Percentiles rank a stretch among this genome's conserved stretches.
phyloP scores from a whole-genome alignment of 2,797 vertebrate genomes.

The Masticophis lateralis region DNA sequence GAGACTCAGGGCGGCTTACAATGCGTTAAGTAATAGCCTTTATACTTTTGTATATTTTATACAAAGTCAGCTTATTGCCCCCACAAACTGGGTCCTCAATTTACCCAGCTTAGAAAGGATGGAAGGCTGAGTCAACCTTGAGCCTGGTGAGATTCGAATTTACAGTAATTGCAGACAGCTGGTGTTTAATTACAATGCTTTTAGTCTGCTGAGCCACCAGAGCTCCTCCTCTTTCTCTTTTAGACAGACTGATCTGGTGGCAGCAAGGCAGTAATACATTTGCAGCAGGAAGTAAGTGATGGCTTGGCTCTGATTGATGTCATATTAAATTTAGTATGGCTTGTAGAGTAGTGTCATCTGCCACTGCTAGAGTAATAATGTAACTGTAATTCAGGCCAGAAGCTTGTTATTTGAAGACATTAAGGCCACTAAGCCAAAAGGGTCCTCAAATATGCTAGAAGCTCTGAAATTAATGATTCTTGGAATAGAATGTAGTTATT shows the following conservation, averaged over 20 bases:
- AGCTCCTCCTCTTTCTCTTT: background rate
- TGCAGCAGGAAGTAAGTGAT: background rate
- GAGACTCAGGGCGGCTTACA: too few species aligned
- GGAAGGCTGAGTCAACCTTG: too few species aligned
- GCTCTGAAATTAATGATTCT: background rate
- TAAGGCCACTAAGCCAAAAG: background rate
- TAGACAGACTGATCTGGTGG: background rate
- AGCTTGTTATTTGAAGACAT: background rate
- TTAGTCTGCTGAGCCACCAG: too few species aligned
- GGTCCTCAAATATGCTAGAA: background rate
- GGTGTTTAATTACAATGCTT: too few species aligned
- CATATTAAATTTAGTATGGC: background rate
- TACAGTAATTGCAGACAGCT: too few species aligned
- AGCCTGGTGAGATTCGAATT: too few species aligned
- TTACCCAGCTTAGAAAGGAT: too few species aligned
- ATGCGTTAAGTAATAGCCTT: too few species aligned
- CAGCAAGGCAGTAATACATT: background rate
- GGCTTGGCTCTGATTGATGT: background rate
- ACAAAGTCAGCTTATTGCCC: too few species aligned
- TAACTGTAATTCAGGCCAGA: background rate
- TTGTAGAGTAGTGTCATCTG: background rate
- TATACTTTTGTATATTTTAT: too few species aligned
- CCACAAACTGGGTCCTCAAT: too few species aligned
- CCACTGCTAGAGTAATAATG: background rate
- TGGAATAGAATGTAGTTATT: background rate